Base-by-base conservation (phyloP, 2,113 vertebrate genomes). In the Ceuthmochares aereus region DNA sequence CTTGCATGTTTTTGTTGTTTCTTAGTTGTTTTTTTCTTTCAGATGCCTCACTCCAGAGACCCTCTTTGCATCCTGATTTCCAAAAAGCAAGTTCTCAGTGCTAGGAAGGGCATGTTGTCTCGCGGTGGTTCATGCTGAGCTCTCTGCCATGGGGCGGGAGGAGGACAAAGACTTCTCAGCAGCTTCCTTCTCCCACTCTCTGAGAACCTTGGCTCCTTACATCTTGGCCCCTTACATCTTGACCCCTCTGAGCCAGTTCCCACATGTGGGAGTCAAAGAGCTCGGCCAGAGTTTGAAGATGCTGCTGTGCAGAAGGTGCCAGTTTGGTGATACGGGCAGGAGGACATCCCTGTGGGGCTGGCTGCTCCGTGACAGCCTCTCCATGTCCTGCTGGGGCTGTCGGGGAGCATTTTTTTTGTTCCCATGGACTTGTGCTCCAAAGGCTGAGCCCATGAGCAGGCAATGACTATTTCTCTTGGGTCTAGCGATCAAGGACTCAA, bases 381-480 rank as follows among this genome's bases (percentile, higher is more conserved):
- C 63, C 30, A n/a, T 40, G 32, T 79, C 59, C 59, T 69, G 27
- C 13, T 52, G 23, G 7, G 15, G 20, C 8, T 75, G 19, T 4
- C 3, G 1, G 40, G 45, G 13, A 70, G 27, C 0, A 0, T 74
- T 77, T 58, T 58, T 0, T 0, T 25, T 84, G 34, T 20, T 51
- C 45, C 58, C 52, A 27, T 58, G 36, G 22, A 9, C 45, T 62
- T 51, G 40, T 86, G 45, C 59, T 76, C 86, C 67, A 49, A 55
- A 95, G 32, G 17, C 74, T 80, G 86, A 92, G 52, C 26, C 49
- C 73, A 19, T 0, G 8, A 84, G 30, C 55, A 62, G 27, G 59
- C 69, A 88, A 14, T 16, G 55, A 58, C 37, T 84, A 10, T 84
- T 60, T 62, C 68, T 63, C 73, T 14, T 0, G 42, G n/a, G 73